These are phyloP conservation scores for Hylaeus volcanicus DNA, from an alignment of 1,140 invertebrate genomes.

Conservation along the genomic window DNA sequence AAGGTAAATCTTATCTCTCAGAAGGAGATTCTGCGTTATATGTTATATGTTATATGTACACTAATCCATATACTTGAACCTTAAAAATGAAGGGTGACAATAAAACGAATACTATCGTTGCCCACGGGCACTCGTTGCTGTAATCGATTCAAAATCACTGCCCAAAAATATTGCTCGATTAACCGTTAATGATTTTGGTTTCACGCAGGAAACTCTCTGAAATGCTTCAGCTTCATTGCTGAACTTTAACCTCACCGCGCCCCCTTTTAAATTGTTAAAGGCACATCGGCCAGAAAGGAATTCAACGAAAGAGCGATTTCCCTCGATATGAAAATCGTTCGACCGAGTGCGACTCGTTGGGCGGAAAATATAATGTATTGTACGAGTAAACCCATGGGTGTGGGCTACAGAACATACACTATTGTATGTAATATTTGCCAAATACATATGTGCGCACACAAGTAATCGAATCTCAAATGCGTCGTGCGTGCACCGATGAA, in stretches of 20 bases:
- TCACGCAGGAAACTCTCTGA: neutral
- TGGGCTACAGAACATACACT: slow-evolving; percentile 37
- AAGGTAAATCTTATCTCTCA: too few relatives aligned
- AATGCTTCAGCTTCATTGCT: neutral
- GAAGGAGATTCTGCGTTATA: too few relatives aligned
- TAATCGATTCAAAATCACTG: neutral
- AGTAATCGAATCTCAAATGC: neutral
- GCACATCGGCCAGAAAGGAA: slow-evolving; percentile 22
- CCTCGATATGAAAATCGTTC: slow-evolving; percentile 60
- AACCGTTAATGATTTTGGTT: slow-evolving; percentile 29
- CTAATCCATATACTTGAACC: too few relatives aligned
- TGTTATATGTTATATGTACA: too few relatives aligned
- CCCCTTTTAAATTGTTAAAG: slow-evolving; percentile 27
- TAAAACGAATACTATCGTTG: neutral
- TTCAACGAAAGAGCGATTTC: slow-evolving; percentile 39
- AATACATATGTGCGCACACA: slow-evolving; percentile 42
- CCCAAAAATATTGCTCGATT: slow-evolving; percentile 27
- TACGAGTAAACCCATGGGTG: slow-evolving; percentile 48
- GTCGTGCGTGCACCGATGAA: neutral
- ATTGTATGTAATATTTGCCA: slow-evolving; percentile 56
- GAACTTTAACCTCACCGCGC: neutral
- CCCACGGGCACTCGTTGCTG: neutral
- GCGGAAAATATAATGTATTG: slow-evolving; percentile 65
- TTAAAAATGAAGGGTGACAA: neutral
- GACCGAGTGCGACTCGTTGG: slow-evolving; percentile 32